These are phyloP conservation scores for Bombus pascuorum DNA, from an alignment of 1,140 invertebrate genomes.

Conservation along the genomic window DNA sequence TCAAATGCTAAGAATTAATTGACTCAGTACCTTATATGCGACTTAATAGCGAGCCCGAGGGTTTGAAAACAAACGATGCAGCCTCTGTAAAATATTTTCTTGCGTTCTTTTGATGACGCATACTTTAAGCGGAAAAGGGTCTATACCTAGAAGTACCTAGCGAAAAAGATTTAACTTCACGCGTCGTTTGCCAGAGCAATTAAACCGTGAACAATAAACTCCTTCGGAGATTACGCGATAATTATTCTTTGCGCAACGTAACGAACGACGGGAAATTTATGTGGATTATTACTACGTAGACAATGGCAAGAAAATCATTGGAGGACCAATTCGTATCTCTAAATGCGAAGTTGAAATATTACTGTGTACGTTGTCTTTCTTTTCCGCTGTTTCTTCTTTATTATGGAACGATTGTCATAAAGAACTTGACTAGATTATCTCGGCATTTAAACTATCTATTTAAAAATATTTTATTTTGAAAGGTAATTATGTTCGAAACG, in stretches of 20 bases:
- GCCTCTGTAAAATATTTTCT: slow-evolving; percentile 8
- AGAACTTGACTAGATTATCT: too few relatives aligned
- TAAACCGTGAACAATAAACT: slow-evolving; percentile 30
- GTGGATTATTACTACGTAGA: neutral
- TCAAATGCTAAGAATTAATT: neutral
- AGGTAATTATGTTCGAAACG: neutral
- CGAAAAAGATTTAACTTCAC: slow-evolving; percentile 20
- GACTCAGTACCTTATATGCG: too few relatives aligned
- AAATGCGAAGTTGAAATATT: neutral
- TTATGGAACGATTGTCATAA: too few relatives aligned
- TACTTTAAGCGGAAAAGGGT: neutral
- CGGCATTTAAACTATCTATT: too few relatives aligned
- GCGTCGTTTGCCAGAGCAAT: slow-evolving; percentile 35
- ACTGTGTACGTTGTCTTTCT: neutral
- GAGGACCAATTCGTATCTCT: neutral
- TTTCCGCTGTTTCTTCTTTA: too few relatives aligned
- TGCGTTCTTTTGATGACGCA: slow-evolving; percentile 2
- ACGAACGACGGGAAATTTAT: slow-evolving; percentile 1
- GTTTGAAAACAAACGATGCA: neutral
- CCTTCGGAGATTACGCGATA: slow-evolving; percentile 6
- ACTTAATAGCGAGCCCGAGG: neutral
- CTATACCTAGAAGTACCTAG: neutral
- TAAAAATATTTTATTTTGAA: too few relatives aligned
- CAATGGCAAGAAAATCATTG: slow-evolving; percentile 15
- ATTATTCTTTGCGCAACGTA: slow-evolving; percentile 28